Evolutionary conservation across 2,888 invertebrate genomes (phyloP), one percentile per base, ranked within the genome.

Genomic region (Synanthedon andrenaeformis): DNA sequence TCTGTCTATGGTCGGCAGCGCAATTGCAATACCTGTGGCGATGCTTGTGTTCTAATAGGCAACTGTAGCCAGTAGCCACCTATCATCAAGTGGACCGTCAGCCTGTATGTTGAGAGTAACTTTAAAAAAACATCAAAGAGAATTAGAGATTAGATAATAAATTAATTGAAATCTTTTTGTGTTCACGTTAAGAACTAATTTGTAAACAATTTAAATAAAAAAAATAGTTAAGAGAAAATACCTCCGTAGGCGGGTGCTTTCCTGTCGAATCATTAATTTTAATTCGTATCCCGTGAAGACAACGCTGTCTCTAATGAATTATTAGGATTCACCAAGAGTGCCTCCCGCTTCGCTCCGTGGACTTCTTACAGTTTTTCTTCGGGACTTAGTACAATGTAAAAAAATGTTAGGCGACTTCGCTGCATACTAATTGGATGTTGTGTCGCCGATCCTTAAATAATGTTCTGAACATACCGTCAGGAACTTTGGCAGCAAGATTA

Each of bases 401-500:
- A 87, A 86, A 87, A 86, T 85, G 84, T 81, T 75, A 70, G 70
- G 79, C 74, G 70, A 70, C 77, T 74, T 74, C 67, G 71, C 77
- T 77, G 87, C 82, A 86, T 87, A 86, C 87, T 86, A 86, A 87
- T 87, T 84, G 74, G 73, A 80, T 85, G 85, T 86, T 85, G 85
- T 85, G 78, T 76, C 70, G 77, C 70, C 68, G 72, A 51, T 45
- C 53, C 67, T 74, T 72, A 70, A 78, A 74, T 76, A 71, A 74
- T 72, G 75, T 75, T 71, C 70, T 62, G 72, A 75, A 78, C 76
- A 76, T 74, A 69, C 70, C 71, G 70, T 72, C 70, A 71, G 74
- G 70, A 79, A 80, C 76, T 80, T 79, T 56, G 68, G 70, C 67
- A 66, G 76, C 76, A 77, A 82, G 82, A 86, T 86, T 85, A 82